Evolutionary conservation across 2,797 vertebrate species (phyloP).

Genomic region (Microhierax caerulescens): DNA sequence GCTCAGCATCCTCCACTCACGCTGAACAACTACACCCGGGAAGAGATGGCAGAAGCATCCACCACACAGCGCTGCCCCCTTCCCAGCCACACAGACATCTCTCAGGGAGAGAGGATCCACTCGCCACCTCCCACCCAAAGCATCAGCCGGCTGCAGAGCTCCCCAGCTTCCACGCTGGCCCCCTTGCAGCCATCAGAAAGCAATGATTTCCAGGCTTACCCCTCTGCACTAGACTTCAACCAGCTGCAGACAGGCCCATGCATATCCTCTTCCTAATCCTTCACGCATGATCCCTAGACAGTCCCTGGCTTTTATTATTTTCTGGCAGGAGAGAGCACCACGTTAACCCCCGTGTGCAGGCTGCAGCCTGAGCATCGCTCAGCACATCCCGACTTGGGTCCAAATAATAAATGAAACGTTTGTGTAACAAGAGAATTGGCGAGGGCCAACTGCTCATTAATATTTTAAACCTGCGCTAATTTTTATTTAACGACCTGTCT

Average conservation of each 20-base stretch:
- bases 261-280: constrained; percentile 62
- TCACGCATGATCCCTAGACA: constrained; percentile 48
- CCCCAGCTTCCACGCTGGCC: neutral
- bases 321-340: constrained; percentile 47
- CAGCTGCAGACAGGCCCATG: constrained; percentile 55
- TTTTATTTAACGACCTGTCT: neutral
- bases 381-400: neutral
- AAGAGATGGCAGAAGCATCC: neutral
- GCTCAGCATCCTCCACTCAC: neutral
- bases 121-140: neutral
- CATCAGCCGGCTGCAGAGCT: neutral
- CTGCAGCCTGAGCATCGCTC: constrained; percentile 47
- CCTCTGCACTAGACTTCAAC: constrained; percentile 15
- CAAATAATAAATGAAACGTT: constrained; percentile 14
- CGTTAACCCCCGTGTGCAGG: neutral
- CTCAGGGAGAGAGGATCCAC: neutral
- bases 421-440: neutral
- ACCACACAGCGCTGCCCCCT: neutral
- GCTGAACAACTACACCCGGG: neutral
- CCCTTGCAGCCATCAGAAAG: neutral
- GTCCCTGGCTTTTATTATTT: constrained; percentile 68
- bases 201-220: constrained; percentile 57
- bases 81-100: neutral
- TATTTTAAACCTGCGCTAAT: constrained; percentile 17
- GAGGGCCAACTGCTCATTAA: neutral